A percentile compares a stretch with the other conserved stretches of the same genome.
Conservation (phyloP, 2,113 vertebrate genomes). For the Dolichallabes microphthalmus region DNA sequence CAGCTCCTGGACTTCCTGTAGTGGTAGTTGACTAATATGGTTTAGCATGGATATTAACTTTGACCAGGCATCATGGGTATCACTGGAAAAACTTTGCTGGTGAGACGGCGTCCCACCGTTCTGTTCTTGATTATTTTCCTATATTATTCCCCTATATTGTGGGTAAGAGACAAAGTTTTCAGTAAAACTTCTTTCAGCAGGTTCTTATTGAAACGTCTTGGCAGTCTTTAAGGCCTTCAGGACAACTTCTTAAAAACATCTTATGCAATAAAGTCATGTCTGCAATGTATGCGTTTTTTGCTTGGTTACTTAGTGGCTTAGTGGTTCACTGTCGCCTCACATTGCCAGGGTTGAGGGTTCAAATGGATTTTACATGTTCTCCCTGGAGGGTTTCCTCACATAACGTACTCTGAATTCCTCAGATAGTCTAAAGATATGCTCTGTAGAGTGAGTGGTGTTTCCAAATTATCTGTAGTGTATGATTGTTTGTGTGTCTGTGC, state of each 20-base stretch:
- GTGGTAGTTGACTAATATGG: background rate
- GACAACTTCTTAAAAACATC: background rate
- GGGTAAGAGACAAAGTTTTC: background rate
- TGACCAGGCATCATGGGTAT: background rate
- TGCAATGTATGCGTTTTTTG: too few relatives aligned
- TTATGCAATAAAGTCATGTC: background rate
- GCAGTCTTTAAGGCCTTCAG: background rate
- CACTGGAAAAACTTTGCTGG: background rate
- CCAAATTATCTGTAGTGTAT: too few relatives aligned
- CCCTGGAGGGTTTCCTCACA: too few relatives aligned
- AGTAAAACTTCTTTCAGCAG: background rate
- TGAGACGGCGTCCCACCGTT: background rate
- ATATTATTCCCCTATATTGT: background rate
- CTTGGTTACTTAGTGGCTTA: too few relatives aligned
- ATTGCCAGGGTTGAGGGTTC: too few relatives aligned
- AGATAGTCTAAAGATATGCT: too few relatives aligned
- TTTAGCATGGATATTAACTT: background rate
- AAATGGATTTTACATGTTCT: too few relatives aligned
- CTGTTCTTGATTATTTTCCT: background rate
- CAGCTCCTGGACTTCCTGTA: background rate
- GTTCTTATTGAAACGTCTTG: background rate
- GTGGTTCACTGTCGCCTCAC: too few relatives aligned
- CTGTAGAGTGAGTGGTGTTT: too few relatives aligned
- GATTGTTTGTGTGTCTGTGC: too few relatives aligned
- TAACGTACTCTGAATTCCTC: too few relatives aligned